Percentiles rank a stretch among this genome's conserved stretches.
Evolutionary conservation across 2,113 vertebrate species (phyloP).

Genomic region (Aramus guarauna): DNA sequence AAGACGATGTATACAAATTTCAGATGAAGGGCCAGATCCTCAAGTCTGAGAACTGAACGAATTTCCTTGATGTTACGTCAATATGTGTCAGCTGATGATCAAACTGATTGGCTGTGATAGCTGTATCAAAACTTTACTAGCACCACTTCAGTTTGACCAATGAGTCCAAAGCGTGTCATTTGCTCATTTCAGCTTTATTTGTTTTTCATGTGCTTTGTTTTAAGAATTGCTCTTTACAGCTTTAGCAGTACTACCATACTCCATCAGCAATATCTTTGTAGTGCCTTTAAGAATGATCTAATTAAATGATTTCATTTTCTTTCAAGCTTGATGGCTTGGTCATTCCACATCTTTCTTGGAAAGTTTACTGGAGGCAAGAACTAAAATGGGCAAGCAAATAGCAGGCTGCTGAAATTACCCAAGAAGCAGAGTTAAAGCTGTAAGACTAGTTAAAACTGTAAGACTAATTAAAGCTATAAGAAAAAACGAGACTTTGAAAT

Average conservation of each 20-base stretch:
- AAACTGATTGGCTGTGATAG: not conserved
- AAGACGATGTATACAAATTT: not conserved
- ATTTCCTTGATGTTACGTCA: not conserved
- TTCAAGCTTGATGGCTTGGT: not conserved
- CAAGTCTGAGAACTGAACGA: not conserved
- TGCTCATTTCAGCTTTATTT: not conserved
- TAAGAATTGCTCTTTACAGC: not conserved
- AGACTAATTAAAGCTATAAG: constrained; percentile 10
- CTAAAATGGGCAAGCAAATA: not conserved
- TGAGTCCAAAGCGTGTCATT: not conserved
- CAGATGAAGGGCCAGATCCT: not conserved
- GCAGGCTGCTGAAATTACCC: not conserved
- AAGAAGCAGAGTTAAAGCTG: not conserved
- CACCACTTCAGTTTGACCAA: not conserved
- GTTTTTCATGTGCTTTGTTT: not conserved
- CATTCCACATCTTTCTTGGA: not conserved
- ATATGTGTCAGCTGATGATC: not conserved
- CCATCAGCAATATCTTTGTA: not conserved
- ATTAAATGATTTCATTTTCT: not conserved
- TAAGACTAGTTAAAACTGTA: constrained; percentile 1
- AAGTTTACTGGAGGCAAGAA: not conserved
- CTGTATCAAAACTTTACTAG: not conserved
- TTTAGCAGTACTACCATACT: not conserved
- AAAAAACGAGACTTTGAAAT: constrained; percentile 45
- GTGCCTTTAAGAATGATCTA: not conserved